Evolutionary conservation across 2,888 invertebrate species (phyloP).

Genomic region (Epiperipatus broadwayi): DNA sequence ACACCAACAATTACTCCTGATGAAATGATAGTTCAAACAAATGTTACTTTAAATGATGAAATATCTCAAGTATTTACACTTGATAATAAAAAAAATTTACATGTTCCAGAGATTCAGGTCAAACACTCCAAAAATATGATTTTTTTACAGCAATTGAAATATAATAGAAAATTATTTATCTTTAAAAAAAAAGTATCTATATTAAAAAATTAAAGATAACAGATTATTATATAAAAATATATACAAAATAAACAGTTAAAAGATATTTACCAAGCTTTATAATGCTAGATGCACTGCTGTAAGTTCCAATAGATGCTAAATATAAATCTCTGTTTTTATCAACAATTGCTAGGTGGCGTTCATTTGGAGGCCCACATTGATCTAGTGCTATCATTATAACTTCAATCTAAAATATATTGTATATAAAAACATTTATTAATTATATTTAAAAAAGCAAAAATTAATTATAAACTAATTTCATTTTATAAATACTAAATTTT

Average conservation of each 20-base stretch:
- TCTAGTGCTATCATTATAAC: slow-evolving; percentile 65
- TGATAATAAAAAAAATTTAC: too few relatives aligned
- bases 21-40: too few relatives aligned
- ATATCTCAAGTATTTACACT: too few relatives aligned
- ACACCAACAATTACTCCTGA: too few relatives aligned
- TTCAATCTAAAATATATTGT: slow-evolving; percentile 38
- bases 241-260: not conserved
- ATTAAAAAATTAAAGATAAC: slow-evolving; percentile 9
- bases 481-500: too few relatives aligned
- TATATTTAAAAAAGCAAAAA: too few relatives aligned
- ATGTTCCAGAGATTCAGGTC: too few relatives aligned
- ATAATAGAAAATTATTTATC: slow-evolving; percentile 6
- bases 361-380: slow-evolving; percentile 54
- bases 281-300: slow-evolving; percentile 40
- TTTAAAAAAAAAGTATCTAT: slow-evolving; percentile 13
- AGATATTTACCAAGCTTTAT: slow-evolving; percentile 45
- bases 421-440: slow-evolving; percentile 5
- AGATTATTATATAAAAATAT: slow-evolving; percentile 29
- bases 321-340: slow-evolving; percentile 75
- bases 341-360: slow-evolving; percentile 64
- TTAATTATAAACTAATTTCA: not conserved
- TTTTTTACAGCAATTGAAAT: too few relatives aligned
- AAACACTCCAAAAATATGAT: too few relatives aligned
- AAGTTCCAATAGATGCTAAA: slow-evolving; percentile 45
- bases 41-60: too few relatives aligned